phyloP scores from a whole-genome alignment of 2,888 invertebrate genomes.

The Holacanthella duospinosa region DNA sequence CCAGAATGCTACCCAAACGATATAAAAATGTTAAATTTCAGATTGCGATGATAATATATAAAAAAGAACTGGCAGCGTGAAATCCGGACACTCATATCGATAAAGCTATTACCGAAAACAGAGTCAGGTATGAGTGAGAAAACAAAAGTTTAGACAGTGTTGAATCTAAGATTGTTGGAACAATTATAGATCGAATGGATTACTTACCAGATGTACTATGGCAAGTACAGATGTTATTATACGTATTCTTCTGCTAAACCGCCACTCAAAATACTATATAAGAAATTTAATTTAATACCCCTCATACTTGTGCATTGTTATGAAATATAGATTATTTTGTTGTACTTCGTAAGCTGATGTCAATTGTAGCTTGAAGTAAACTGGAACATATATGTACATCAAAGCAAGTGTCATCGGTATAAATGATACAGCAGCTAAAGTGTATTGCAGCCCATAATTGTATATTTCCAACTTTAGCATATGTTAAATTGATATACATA shows the following conservation, averaged over 20 bases:
- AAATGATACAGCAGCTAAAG: conserved; percentile 70
- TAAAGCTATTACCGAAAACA: too few relatives aligned
- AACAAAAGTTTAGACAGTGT: too few relatives aligned
- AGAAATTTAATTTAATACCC: not conserved
- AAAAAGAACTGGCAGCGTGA: too few relatives aligned
- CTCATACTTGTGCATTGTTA: not conserved
- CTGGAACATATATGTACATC: conserved; percentile 68
- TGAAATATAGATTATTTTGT: not conserved
- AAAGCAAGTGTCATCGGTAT: conserved; percentile 41
- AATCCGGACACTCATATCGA: too few relatives aligned
- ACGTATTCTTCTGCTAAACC: conserved; percentile 31
- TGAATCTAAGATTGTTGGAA: too few relatives aligned
- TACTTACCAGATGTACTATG: conserved; percentile 43
- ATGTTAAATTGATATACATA: not conserved
- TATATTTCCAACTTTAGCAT: conserved; percentile 84
- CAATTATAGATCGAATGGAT: too few relatives aligned
- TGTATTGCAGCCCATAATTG: conserved; percentile 73
- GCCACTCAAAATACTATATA: conserved; percentile 5
- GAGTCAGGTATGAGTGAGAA: too few relatives aligned
- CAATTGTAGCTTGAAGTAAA: conserved; percentile 68
- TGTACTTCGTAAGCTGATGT: conserved; percentile 80
- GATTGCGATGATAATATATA: too few relatives aligned
- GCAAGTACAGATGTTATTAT: conserved; percentile 43
- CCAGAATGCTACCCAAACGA: too few relatives aligned
- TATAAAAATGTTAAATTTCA: too few relatives aligned